Base-by-base conservation (phyloP, 1,140 invertebrate genomes). In the Asobara japonica region DNA sequence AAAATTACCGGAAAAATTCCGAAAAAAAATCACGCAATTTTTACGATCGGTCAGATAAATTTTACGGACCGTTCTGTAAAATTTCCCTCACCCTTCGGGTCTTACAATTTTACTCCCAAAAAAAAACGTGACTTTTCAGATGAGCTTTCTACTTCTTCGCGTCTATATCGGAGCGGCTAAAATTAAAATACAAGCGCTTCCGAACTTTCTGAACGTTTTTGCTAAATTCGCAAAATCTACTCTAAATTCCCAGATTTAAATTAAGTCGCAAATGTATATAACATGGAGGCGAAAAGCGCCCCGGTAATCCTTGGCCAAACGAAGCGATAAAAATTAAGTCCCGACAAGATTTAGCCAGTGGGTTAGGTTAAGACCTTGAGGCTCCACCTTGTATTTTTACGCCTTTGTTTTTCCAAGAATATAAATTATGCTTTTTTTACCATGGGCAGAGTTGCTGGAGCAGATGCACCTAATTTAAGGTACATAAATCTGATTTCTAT, bases 261-360 rank as follows among this genome's bases (percentile, higher is more conserved):
- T 56, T 22, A 56, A 56, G 20, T 56, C 51, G 20, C 51, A 10
- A 56, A 22, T 56, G 6, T 56, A 56, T 25, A 56, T 13, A 13
- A 20, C 22, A 2, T 11, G 18, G 20, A 25, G 51, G 22, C 22
- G 51, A 2, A 20, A 56, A 51, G 25, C 25, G 51, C 22, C 51
- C 51, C n/a, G 5, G 51, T 56, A 56, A 56, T 56, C 51, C 51
- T 56, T 56, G 51, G 51, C 51, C 51, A 56, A 56, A 56, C 51
- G 51, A 20, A 56, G 51, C 51, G 51, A 56, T 56, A 56, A 56
- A 56, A 56, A 27, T 56, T 56, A 56, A 56, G 51, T 25, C 51
- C 25, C 51, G 41, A 13, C 8, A 22, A 56, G 22, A 27, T 56
- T 51, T 56, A 18, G 22, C 51, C 20, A 56, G 51, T 56, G 51